Evolutionary conservation across 2,797 vertebrate genomes (phyloP), one percentile per base, ranked within the genome.

Genomic region (Setipinna tenuifilis): DNA sequence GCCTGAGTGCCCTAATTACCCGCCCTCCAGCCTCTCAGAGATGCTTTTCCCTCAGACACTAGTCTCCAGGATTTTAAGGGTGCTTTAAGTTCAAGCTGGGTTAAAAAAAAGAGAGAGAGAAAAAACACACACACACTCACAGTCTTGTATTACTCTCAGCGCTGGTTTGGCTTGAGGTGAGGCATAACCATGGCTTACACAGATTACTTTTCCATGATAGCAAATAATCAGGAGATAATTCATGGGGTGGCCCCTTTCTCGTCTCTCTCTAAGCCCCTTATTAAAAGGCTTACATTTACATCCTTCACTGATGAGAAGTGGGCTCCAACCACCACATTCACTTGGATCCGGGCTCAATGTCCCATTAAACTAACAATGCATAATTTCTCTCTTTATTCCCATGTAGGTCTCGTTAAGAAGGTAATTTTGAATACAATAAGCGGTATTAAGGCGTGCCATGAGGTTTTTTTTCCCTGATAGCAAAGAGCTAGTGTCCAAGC

Each of bases 201-300:
- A 94, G 93, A 95, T 95, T 95, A 93, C 82, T 81, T 89, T 87
- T 88, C 85, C 90, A 92, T 91, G 90, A 93, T 93, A 93, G 91
- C 90, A 93, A 93, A 94, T 94, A 92, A 94, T 94, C 92, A 91
- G 87, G 89, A 93, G 93, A 91, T 95, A 94, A 95, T 95, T 94
- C 91, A 92, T 89, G 90, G 91, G 90, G 90, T 90, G 89, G 91
- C 88, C 91, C 31, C 88, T 89, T 89, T 93, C 89, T 89, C 92
- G 91, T 93, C 86, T 75, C 88, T 86, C 83, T 86, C 90, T 95
- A 95, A 95, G 94, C 93, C 93, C 87, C 90, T 93, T 94, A 95
- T 94, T 95, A 95, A 89, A 86, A 90, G 90, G 93, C 93, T 95
- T 95, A 95, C 89, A 91, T 93, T 91, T 94, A 90, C 92, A 94